These are phyloP conservation scores for Ptychodera flava DNA, from an alignment of 35 echinoderm and acorn worm species.

Conservation along the genomic window DNA sequence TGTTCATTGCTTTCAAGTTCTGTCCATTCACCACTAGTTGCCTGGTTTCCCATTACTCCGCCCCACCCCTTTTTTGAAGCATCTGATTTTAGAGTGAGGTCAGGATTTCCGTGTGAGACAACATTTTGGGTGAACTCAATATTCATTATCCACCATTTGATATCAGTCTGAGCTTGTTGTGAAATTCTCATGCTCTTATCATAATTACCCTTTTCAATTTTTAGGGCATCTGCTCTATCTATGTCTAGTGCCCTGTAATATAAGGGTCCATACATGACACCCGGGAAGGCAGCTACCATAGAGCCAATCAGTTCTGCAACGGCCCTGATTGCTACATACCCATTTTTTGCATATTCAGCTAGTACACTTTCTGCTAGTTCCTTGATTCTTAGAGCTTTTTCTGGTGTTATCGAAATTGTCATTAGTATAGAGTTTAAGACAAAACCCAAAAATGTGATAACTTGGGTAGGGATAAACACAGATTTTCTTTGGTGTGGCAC, in stretches of 20 bases:
- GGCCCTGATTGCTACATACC: neutral
- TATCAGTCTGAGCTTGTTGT: too few relatives aligned
- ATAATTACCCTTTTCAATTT: neutral
- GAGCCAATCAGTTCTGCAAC: conserved; percentile 24
- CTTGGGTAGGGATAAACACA: neutral
- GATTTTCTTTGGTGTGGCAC: conserved; percentile 6
- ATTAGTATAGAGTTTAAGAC: neutral
- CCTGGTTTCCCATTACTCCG: too few relatives aligned
- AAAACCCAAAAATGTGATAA: neutral
- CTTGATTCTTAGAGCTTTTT: neutral
- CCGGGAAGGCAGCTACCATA: conserved; percentile 26
- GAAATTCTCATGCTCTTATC: too few relatives aligned
- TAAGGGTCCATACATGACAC: conserved; percentile 9
- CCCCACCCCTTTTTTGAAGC: too few relatives aligned
- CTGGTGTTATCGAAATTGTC: too few relatives aligned
- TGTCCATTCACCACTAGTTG: too few relatives aligned
- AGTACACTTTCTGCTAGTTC: neutral
- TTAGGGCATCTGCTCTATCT: conserved; percentile 5
- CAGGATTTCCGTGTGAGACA: too few relatives aligned
- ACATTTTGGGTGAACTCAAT: too few relatives aligned
- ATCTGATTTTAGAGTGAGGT: too few relatives aligned
- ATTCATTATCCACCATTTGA: too few relatives aligned
- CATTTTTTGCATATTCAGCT: neutral
- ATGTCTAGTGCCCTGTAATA: conserved; percentile 21
- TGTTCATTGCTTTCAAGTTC: too few relatives aligned